A percentile compares a stretch with the other conserved stretches of the same genome.
phyloP scores from a whole-genome alignment of 2,888 invertebrate species.

The Andrena haemorrhoa region DNA sequence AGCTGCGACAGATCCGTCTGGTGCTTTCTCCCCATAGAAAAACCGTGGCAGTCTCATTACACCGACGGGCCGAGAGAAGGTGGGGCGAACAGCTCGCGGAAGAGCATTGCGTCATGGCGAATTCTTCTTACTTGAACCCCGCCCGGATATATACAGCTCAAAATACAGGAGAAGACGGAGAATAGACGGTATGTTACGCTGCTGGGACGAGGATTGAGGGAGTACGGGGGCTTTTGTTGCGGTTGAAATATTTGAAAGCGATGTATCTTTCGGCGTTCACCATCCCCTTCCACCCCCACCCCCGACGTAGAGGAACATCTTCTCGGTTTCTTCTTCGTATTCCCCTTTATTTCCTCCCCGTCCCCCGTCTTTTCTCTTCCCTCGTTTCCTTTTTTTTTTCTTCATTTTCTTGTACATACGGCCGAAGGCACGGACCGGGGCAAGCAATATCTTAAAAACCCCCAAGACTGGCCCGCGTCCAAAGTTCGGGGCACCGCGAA shows the following conservation, averaged over 20 bases:
- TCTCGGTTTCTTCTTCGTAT: constrained; percentile 38
- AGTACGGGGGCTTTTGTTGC: constrained; percentile 67
- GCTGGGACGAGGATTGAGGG: constrained; percentile 45
- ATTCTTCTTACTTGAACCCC: constrained; percentile 40
- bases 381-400: constrained; percentile 12
- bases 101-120: constrained; percentile 46
- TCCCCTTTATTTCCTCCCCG: constrained; percentile 19
- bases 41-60: constrained; percentile 46
- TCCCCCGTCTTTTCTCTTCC: neutral
- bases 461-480: constrained; percentile 80
- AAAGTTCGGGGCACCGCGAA: constrained; percentile 69
- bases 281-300: constrained; percentile 16
- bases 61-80: constrained; percentile 13
- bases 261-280: constrained; percentile 58
- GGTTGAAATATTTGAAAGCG: constrained; percentile 70
- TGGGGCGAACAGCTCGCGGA: constrained; percentile 13
- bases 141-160: constrained; percentile 20
- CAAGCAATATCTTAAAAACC: constrained; percentile 83
- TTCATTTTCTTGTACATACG: constrained; percentile 35
- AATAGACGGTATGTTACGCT: constrained; percentile 57
- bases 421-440: constrained; percentile 61
- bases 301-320: constrained; percentile 32
- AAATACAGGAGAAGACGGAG: constrained; percentile 42
- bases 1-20: constrained; percentile 21
- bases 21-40: constrained; percentile 21